Percentiles rank a stretch among this genome's conserved stretches.
phyloP scores from a whole-genome alignment of 1,140 invertebrate species.

The Drosophila lacteicornis region DNA sequence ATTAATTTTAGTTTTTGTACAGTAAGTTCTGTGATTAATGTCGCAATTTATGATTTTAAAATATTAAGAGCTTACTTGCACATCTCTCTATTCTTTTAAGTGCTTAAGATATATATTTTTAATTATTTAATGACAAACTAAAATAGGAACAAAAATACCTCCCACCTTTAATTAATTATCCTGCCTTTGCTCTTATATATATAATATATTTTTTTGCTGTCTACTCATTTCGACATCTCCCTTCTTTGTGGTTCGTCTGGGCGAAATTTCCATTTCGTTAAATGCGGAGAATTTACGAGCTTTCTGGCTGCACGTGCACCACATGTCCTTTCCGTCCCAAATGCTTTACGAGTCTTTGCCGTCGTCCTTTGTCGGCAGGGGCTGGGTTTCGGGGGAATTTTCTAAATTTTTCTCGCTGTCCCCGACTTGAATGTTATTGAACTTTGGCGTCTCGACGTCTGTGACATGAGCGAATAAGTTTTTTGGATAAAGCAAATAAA shows the following conservation, averaged over 20 bases:
- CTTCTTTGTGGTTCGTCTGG: conserved; percentile 45
- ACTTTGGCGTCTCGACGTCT: conserved; percentile 62
- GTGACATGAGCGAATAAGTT: conserved; percentile 59
- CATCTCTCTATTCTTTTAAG: too few species aligned
- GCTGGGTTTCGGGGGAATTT: conserved; percentile 14
- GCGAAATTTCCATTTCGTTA: conserved; percentile 73
- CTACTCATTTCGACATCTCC: conserved; percentile 10
- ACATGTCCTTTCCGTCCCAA: conserved; percentile 61
- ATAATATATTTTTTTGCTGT: background rate
- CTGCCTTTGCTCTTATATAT: too few species aligned
- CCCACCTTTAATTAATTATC: background rate
- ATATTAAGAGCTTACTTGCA: too few species aligned
- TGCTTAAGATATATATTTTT: too few species aligned
- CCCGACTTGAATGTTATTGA: conserved; percentile 64
- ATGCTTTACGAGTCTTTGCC: conserved; percentile 65
- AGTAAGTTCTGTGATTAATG: too few species aligned
- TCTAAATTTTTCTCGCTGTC: conserved; percentile 46
- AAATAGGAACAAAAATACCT: too few species aligned
- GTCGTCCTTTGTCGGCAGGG: conserved; percentile 18
- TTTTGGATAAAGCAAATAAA: conserved; percentile 28
- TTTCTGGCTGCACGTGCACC: conserved; percentile 66
- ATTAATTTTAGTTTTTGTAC: too few species aligned
- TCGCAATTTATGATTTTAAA: too few species aligned
- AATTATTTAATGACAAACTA: background rate
- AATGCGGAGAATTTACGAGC: conserved; percentile 73